Evolutionary conservation across 2,888 invertebrate genomes (phyloP).

Genomic region (Phragmatobia fuliginosa): DNA sequence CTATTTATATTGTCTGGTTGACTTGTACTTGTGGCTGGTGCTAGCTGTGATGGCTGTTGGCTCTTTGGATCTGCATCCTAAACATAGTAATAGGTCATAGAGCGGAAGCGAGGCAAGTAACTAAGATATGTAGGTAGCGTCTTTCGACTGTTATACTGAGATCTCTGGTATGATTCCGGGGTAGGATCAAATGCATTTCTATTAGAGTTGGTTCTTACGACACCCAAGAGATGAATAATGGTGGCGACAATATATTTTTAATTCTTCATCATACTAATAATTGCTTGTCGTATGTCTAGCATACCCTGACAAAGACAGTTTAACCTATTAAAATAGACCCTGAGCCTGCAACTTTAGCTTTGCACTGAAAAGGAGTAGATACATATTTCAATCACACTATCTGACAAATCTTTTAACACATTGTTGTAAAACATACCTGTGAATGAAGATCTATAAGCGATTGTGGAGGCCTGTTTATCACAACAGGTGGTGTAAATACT

Average conservation of each 20-base stretch:
- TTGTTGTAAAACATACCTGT: constrained; percentile 64
- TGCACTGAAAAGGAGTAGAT: neutral
- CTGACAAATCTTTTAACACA: neutral
- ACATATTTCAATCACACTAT: no score
- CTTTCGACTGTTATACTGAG: no score
- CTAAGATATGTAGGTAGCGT: neutral
- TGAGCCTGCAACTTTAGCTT: no score
- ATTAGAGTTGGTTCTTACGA: no score
- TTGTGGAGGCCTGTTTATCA: constrained; percentile 80
- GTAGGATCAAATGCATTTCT: no score
- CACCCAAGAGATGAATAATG: no score
- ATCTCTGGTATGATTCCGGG: no score
- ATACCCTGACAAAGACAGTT: no score
- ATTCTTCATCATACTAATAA: no score
- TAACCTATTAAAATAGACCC: no score
- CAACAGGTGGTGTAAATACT: constrained; percentile 80
- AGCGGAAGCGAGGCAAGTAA: neutral
- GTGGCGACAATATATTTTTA: no score
- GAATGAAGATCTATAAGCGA: constrained; percentile 76
- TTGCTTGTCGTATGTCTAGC: no score
- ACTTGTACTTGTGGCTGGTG: constrained; percentile 55
- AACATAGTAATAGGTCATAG: neutral
- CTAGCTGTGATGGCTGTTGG: constrained; percentile 51
- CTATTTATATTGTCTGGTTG: constrained; percentile 60
- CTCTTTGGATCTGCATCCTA: constrained; percentile 66